A percentile compares a stretch with the other conserved stretches of the same genome.
Evolutionary conservation across 2,113 vertebrate genomes (phyloP).

Genomic region (Natator depressus): DNA sequence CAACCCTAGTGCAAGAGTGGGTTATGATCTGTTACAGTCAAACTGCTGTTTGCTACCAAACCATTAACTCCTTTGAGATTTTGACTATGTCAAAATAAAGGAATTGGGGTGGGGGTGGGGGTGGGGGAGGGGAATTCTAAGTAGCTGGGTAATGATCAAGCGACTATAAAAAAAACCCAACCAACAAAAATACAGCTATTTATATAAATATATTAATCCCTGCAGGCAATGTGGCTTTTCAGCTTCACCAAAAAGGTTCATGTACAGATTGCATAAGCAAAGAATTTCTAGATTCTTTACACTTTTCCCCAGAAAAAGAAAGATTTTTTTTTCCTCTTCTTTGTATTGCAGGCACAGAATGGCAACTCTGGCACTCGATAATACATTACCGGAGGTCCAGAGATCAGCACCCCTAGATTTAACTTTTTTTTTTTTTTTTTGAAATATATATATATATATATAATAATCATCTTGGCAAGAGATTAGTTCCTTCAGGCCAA

Average conservation of each 20-base stretch:
- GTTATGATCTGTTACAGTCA: not conserved
- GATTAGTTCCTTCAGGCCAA: slow-evolving; percentile 75
- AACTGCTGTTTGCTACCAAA: not conserved
- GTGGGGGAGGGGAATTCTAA: not conserved
- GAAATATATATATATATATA: slow-evolving; percentile 41
- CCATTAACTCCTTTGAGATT: not conserved
- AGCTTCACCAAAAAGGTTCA: slow-evolving; percentile 75
- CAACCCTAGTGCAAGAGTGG: not conserved
- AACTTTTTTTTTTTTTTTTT: slow-evolving; percentile 51
- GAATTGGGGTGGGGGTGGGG: not conserved
- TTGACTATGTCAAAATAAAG: not conserved
- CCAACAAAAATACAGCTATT: slow-evolving; percentile 73
- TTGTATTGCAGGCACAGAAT: slow-evolving; percentile 73
- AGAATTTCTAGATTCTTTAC: slow-evolving; percentile 74
- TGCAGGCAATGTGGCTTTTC: slow-evolving; percentile 72
- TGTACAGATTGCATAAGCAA: slow-evolving; percentile 73
- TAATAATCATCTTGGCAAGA: slow-evolving; percentile 66
- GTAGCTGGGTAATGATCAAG: slow-evolving; percentile 32
- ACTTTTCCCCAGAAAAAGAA: not conserved
- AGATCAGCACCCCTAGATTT: slow-evolving; percentile 20
- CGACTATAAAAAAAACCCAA: slow-evolving; percentile 82
- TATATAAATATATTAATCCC: slow-evolving; percentile 74
- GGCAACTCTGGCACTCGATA: slow-evolving; percentile 61
- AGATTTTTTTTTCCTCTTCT: slow-evolving; percentile 43
- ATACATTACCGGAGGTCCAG: not conserved